A percentile compares a stretch with the other conserved stretches of the same genome.
phyloP scores from a whole-genome alignment of 1,140 invertebrate species.

The Tigriopus japonicus region DNA sequence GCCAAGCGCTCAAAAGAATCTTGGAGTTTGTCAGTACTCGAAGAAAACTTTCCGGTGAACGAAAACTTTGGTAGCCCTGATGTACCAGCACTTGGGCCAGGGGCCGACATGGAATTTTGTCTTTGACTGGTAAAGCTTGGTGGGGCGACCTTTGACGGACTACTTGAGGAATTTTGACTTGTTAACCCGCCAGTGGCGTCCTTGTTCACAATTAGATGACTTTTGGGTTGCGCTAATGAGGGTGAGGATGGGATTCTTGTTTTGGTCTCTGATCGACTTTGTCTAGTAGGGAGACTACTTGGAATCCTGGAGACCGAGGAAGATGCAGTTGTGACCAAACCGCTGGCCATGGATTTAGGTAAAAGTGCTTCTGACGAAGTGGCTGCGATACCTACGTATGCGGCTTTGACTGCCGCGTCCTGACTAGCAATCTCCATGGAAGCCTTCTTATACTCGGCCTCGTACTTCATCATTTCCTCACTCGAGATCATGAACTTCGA shows the following conservation, averaged over 20 bases:
- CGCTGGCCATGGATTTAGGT: background rate
- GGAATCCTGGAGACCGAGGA: background rate
- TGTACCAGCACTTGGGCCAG: too few relatives aligned
- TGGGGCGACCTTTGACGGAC: background rate
- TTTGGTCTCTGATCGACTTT: background rate
- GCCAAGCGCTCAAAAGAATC: conserved; percentile 11
- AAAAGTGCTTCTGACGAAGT: too few relatives aligned
- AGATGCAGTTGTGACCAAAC: background rate
- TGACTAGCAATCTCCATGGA: background rate
- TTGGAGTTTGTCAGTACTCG: conserved; percentile 1
- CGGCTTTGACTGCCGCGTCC: background rate
- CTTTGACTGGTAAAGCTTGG: background rate
- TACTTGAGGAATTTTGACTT: background rate
- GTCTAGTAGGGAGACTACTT: background rate
- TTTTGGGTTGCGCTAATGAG: background rate
- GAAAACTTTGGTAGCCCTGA: too few relatives aligned
- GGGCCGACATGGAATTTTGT: background rate
- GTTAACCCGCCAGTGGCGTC: too few relatives aligned
- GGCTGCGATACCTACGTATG: too few relatives aligned
- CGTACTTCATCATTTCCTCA: conserved; percentile 8
- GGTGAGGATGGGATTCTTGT: background rate
- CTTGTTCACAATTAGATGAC: background rate
- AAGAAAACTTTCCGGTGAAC: background rate
- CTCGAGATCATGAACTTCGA: conserved; percentile 5
- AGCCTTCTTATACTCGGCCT: background rate